These are phyloP conservation scores for Chaenodraco wilsoni DNA, from an alignment of 2,797 vertebrate species.

Conservation along the genomic window DNA sequence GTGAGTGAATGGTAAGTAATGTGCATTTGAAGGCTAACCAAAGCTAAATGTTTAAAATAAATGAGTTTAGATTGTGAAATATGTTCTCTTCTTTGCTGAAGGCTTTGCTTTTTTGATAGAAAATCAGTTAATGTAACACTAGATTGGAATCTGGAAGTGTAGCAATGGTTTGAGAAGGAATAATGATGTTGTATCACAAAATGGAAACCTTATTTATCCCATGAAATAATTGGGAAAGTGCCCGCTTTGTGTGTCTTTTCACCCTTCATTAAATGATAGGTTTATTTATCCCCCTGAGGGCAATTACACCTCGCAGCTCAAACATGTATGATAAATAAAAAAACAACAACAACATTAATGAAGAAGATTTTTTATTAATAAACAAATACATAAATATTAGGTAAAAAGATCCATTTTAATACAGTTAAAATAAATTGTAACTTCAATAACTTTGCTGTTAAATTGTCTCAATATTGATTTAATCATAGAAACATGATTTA, in stretches of 20 bases:
- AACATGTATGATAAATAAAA: background rate
- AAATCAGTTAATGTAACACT: background rate
- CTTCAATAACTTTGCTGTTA: too few relatives aligned
- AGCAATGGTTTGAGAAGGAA: too few relatives aligned
- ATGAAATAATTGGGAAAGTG: background rate
- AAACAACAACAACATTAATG: background rate
- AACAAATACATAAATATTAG: too few relatives aligned
- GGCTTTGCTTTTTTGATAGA: background rate
- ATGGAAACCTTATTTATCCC: background rate
- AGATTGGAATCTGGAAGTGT: background rate
- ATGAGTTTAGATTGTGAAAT: background rate
- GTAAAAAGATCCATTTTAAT: too few relatives aligned
- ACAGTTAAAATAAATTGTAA: too few relatives aligned
- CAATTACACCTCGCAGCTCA: background rate
- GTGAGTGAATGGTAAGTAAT: constrained; percentile 42
- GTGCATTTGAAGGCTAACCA: constrained; percentile 11
- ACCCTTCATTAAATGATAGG: background rate
- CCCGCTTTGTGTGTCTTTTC: background rate
- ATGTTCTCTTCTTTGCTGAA: background rate
- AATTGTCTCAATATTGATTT: constrained; percentile 6
- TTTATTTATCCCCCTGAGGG: background rate
- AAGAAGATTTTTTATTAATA: too few relatives aligned
- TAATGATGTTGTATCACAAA: background rate
- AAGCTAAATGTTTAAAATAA: constrained; percentile 6
- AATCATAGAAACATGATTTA: constrained; percentile 9